Evolutionary conservation across 1,140 invertebrate genomes (phyloP), one percentile per base, ranked within the genome.

Genomic region (Hyphantria cunea): DNA sequence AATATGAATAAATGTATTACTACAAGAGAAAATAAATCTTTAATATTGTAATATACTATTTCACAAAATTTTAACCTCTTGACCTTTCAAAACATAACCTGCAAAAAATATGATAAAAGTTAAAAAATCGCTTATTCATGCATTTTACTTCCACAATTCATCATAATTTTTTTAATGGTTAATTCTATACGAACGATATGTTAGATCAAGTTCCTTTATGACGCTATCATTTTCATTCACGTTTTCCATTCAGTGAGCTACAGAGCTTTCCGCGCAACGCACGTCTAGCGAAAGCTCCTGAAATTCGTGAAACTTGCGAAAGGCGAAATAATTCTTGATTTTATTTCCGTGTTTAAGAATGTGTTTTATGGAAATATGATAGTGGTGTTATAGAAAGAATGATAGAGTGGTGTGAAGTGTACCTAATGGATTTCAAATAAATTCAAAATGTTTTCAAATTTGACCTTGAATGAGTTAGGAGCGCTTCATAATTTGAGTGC

Each of bases 401-500:
- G 33, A 8, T 49, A 6, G 11, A 56, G 9, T 56, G 32, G 37
- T n/a, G 47, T 50, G 47, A 32, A 50, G 47, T 59, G 37, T 25
- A n/a, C n/a, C n/a, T n/a, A 10, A 15, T 9, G 33, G 7, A 45
- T n/a, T 25, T 25, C 12, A 12, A 25, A 4, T 39, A 25, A 45
- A 8, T 58, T 32, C 55, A 59, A 50, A 50, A 66, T 66, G 64
- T 55, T 61, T 55, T 53, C 55, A 15, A 66, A 66, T 41, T 44
- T 58, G 9, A 56, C 50, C 11, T 64, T 71, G 10, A 71, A 54
- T 48, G 64, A 65, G 25, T 61, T 76, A 11, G 39, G 61, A 11
- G 34, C 66, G 12, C 32, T 77, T 14, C 62, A 66, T 12, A 64
- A 64, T 37, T 66, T 79, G 15, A 82, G 66, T 70, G 68, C 64